Evolutionary conservation across 2,797 vertebrate species (phyloP).

Genomic region (Aldrovandia affinis): DNA sequence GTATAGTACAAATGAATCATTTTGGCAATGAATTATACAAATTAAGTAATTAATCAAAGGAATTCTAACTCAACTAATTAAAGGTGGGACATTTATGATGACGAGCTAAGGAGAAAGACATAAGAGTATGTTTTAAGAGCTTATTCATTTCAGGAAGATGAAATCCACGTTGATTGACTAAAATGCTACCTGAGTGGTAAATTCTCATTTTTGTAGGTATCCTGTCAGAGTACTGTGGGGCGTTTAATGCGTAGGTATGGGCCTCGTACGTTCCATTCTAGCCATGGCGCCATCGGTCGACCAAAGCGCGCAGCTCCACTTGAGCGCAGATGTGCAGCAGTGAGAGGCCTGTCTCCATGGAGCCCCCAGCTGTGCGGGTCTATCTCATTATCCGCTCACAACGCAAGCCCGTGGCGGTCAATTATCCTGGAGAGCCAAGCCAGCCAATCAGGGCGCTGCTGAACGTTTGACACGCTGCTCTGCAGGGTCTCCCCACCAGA

Average conservation of each 20-base stretch:
- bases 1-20: neutral
- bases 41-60: neutral
- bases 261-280: neutral
- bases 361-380: slow-evolving; percentile 59
- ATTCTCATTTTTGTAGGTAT: too few relatives aligned
- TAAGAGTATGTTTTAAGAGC: neutral
- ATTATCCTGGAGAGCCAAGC: slow-evolving; percentile 21
- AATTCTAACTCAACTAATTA: neutral
- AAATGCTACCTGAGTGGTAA: too few relatives aligned
- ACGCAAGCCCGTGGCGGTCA: slow-evolving; percentile 67
- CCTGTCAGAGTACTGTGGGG: neutral
- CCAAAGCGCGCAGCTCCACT: neutral
- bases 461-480: slow-evolving; percentile 12
- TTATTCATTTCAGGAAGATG: neutral
- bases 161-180: neutral
- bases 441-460: slow-evolving; percentile 24
- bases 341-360: slow-evolving; percentile 58
- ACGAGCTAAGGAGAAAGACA: neutral
- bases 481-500: neutral
- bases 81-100: neutral
- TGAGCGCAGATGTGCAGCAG: slow-evolving; percentile 39
- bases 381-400: slow-evolving; percentile 65
- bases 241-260: neutral
- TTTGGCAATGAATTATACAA: too few relatives aligned
- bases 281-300: neutral